A percentile compares a stretch with the other conserved stretches of the same genome.
Conservation (phyloP, 2,888 invertebrate species). For the Catocala nupta region DNA sequence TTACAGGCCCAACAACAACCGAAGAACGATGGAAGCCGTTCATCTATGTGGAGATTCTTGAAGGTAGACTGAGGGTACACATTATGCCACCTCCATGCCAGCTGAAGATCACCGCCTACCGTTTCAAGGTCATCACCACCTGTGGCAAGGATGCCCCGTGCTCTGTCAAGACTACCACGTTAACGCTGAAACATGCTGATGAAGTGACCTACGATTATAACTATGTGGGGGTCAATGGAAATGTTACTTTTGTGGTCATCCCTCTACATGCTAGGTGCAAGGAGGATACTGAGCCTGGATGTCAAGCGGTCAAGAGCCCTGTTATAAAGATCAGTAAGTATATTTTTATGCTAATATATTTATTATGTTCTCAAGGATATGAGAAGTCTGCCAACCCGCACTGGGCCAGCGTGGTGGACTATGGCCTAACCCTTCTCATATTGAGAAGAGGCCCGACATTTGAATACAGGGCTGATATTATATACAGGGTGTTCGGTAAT, state of each 20-base stretch:
- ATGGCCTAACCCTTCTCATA: too few relatives aligned
- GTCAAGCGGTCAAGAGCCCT: constrained; percentile 73
- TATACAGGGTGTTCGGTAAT: too few relatives aligned
- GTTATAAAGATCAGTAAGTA: constrained; percentile 77
- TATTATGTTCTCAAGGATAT: too few relatives aligned
- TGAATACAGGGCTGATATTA: too few relatives aligned
- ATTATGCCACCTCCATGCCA: constrained; percentile 73
- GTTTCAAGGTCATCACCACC: constrained; percentile 64
- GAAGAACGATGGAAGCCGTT: constrained; percentile 79
- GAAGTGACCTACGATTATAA: constrained; percentile 74
- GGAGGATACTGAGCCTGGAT: constrained; percentile 38
- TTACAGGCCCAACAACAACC: constrained; percentile 67
- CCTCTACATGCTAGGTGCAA: constrained; percentile 68
- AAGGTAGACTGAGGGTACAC: constrained; percentile 69
- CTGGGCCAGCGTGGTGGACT: too few relatives aligned
- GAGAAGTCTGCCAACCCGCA: too few relatives aligned
- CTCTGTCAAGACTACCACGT: constrained; percentile 52
- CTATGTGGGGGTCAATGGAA: constrained; percentile 68
- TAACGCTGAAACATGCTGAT: constrained; percentile 60
- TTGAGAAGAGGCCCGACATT: too few relatives aligned
- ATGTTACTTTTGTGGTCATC: constrained; percentile 73
- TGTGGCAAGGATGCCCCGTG: constrained; percentile 57
- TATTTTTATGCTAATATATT: neutral
- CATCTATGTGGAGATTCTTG: constrained; percentile 77
- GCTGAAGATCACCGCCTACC: constrained; percentile 67